These are phyloP conservation scores for Nyctalus aviator DNA, from an alignment of 2,797 vertebrate species.

Conservation along the genomic window DNA sequence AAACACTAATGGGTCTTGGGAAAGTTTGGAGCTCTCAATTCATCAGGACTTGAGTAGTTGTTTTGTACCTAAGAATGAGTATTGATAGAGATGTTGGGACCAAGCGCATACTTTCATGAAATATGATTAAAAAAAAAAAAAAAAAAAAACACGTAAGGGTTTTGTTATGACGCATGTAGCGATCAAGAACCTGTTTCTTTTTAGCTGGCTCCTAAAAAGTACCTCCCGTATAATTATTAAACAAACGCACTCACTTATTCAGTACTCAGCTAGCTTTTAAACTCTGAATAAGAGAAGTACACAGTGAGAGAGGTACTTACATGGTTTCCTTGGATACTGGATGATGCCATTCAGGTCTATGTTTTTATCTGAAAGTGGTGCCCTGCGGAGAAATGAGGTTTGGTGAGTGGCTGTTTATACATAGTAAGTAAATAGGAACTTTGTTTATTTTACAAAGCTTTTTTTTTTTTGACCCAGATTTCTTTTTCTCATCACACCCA, in stretches of 20 bases:
- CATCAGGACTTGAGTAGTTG: constrained; percentile 72
- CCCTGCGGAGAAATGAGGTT: constrained; percentile 90
- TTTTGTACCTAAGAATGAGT: constrained; percentile 82
- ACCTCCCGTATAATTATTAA: constrained; percentile 91
- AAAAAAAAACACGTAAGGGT: constrained; percentile 69
- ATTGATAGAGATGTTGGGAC: constrained; percentile 74
- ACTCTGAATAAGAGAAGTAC: constrained; percentile 88
- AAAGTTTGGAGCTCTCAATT: constrained; percentile 80
- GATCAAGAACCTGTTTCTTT: constrained; percentile 86
- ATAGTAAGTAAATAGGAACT: constrained; percentile 89
- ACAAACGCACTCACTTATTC: constrained; percentile 92
- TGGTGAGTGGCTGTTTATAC: constrained; percentile 89
- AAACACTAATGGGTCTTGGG: constrained; percentile 69
- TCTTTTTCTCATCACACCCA: constrained; percentile 79
- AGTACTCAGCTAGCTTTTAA: constrained; percentile 88
- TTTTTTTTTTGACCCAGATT: constrained; percentile 85
- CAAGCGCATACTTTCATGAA: constrained; percentile 84
- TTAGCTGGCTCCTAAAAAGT: constrained; percentile 87
- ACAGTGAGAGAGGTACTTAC: constrained; percentile 91
- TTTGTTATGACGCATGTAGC: constrained; percentile 85
- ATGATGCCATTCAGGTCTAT: constrained; percentile 90
- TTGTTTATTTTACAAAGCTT: constrained; percentile 89
- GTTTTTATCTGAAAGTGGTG: constrained; percentile 89
- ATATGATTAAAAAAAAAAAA: constrained; percentile 78
- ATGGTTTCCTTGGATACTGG: constrained; percentile 95